Evolutionary conservation across 1,140 invertebrate species (phyloP).

Genomic region (Brachionus plicatilis): DNA sequence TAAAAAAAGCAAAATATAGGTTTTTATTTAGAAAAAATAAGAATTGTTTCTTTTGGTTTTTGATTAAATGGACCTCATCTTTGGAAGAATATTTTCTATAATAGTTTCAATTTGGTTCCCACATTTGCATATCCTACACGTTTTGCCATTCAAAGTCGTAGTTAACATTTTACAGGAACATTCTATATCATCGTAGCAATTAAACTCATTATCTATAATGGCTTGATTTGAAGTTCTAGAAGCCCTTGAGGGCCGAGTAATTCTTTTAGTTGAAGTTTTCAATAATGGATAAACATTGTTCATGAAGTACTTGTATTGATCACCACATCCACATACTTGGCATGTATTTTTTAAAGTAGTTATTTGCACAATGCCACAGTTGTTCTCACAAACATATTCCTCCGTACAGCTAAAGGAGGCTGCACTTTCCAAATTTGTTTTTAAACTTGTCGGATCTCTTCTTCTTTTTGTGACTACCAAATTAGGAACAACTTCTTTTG

Average conservation of each 20-base stretch:
- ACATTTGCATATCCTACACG: conserved; percentile 14
- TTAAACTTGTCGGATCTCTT: background rate
- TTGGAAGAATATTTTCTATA: background rate
- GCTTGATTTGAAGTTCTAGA: background rate
- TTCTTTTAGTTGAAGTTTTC: background rate
- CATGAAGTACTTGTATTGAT: background rate
- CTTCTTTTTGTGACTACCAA: background rate
- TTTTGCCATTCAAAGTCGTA: background rate
- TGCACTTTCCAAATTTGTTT: background rate
- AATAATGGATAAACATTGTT: background rate
- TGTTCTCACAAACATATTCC: background rate
- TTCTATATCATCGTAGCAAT: background rate
- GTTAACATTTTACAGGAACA: background rate
- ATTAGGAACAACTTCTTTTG: background rate
- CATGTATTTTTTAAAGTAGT: background rate
- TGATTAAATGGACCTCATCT: background rate
- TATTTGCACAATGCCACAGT: background rate
- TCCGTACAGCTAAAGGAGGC: background rate
- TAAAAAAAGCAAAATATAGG: background rate
- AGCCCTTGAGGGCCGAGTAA: too few species aligned
- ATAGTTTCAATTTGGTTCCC: background rate
- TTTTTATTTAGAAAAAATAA: background rate
- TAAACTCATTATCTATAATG: background rate
- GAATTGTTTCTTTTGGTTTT: background rate
- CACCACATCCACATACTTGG: background rate